Base-by-base conservation (phyloP, 2,113 vertebrate species). In the Syngnathus floridae region DNA sequence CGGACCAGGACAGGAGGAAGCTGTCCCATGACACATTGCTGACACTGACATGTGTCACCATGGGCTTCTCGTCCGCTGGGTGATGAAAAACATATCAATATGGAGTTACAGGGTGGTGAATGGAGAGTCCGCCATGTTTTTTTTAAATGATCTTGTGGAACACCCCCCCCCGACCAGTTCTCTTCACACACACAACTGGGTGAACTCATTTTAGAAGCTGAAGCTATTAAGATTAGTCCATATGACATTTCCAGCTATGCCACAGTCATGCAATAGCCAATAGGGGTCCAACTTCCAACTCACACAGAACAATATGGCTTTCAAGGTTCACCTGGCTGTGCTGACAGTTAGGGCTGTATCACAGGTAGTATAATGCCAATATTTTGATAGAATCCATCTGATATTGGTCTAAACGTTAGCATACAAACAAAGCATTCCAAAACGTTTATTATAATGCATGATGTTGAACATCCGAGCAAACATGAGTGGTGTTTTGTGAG, bases 1-100 rank as follows among this genome's bases (percentile, higher is more conserved):
- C 87, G 0, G 87, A 91, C 96, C 96, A 98, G 88, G 91, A 92
- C 88, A 98, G 84, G 73, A 82, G 91, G 92, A 98, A 92, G 86
- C 92, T 89, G 82, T 95, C 92, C 93, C 95, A 97, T 76, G 90
- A 91, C 75, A 94, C 76, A 17, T 92, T 45, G 7, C 91, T 86
- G 26, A 96, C 80, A 0, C 86, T 87, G 16, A 97, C 62, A n/a
- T 88, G 77, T 67, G 91, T 91, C 81, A 97, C 86, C 75, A 85
- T 79, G 22, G 94, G 93, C 82, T 91, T 92, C 84, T 92, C 78
- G 74, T 92, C 85, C 80, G 93, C 96, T 98, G 89, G 78, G 90
- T 81, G 89, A 89, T 66, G 89, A 91, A 72, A 89, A 84, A 87
- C 73, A 91, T 72, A 89, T 76, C 66, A 76, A 67, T 67, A 82